Base-by-base conservation (phyloP, 2,888 invertebrate genomes). In the Cheilosia variabilis region DNA sequence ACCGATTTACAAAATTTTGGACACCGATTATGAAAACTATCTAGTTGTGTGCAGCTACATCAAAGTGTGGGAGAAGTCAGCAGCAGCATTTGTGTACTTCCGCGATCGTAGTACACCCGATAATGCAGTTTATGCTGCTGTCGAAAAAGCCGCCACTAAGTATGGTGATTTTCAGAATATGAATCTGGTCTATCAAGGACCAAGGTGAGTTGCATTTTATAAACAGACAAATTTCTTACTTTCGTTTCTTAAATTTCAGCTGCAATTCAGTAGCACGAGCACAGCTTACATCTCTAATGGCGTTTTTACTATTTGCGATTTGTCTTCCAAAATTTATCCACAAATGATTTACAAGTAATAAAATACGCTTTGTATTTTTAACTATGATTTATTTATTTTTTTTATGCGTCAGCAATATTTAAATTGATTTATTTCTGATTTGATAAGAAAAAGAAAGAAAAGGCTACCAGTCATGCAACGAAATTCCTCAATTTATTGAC, bases 61-160 rank as follows among this genome's bases (percentile, higher is more conserved):
- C 3, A 5, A 52, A 10, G 15, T 27, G 15, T 77, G 69, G 77
- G 17, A 60, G 19, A 17, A 47, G n/a, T 60, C 77, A 2, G 77
- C 77, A 9, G 77, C 77, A 27, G 77, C 77, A 47, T 77, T 77
- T 47, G 69, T 60, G 1, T 77, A 77, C 17, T 77, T 77, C n/a
- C 58, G 77, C 2, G 17, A 77, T 19, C 68, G 62, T 7, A 43
- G 43, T 15, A 69, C 62, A 15, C 17, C 62, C 17, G 55, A 62
- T 37, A 0, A 22, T 24, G 24, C 55, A 4, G 47, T 77, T 0
- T 69, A 60, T 47, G 43, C 34, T 6, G 34, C 37, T 4, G 31
- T 77, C 9, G 24, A 60, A 2, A n/a, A 69, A n/a, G 60, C 62
- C 4, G 15, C 62, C 4, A 19, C 47, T 4, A 77, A 63, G 13